Percentiles rank a stretch among this genome's conserved stretches.
Evolutionary conservation across 1,140 invertebrate genomes (phyloP).

Genomic region (Zaprionus nigranus): DNA sequence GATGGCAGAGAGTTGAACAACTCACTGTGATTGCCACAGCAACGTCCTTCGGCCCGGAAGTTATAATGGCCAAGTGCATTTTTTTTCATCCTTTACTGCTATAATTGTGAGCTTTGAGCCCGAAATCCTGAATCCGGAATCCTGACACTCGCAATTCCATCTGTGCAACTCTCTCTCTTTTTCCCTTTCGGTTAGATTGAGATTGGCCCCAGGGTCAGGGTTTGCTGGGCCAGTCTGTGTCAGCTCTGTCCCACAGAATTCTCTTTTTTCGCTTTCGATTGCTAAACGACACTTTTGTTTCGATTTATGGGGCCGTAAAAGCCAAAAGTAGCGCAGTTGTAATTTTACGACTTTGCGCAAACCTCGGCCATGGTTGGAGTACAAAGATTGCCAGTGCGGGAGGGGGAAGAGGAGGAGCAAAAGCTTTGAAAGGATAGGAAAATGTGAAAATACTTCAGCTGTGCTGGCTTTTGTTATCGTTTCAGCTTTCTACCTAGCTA

Average conservation of each 20-base stretch:
- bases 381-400: background rate
- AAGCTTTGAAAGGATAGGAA: background rate
- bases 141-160: slow-evolving; percentile 29
- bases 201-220: slow-evolving; percentile 22
- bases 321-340: slow-evolving; percentile 66
- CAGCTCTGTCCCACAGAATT: background rate
- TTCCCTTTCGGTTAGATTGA: slow-evolving; percentile 12
- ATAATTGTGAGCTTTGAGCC: slow-evolving; percentile 39
- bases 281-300: slow-evolving; percentile 72
- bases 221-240: background rate
- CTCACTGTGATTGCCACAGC: slow-evolving; percentile 35
- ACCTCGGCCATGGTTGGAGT: slow-evolving; percentile 11
- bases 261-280: slow-evolving; percentile 48
- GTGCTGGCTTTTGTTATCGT: background rate
- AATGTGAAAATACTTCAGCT: background rate
- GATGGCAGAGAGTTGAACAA: background rate
- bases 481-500: background rate
- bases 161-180: slow-evolving; percentile 5
- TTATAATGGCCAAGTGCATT: slow-evolving; percentile 39
- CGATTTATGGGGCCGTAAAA: slow-evolving; percentile 68
- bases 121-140: slow-evolving; percentile 29
- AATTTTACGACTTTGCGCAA: slow-evolving; percentile 61
- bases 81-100: slow-evolving; percentile 21
- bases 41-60: slow-evolving; percentile 10
- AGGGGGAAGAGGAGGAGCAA: background rate